A percentile compares a stretch with the other conserved stretches of the same genome.
Evolutionary conservation across 1,140 invertebrate species (phyloP).

Genomic region (Brachionus angularis): DNA sequence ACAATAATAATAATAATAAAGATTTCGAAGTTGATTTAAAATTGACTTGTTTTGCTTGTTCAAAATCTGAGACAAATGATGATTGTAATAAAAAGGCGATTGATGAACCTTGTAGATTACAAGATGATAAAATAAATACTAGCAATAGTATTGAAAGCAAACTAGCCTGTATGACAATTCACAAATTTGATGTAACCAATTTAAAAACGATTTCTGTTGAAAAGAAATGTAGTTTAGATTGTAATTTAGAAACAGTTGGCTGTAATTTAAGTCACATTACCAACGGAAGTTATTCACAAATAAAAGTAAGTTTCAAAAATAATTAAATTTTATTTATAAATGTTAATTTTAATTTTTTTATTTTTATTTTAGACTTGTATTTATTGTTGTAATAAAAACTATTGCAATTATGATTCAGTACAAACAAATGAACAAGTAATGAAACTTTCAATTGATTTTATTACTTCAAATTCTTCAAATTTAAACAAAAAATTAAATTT

Average conservation of each 20-base stretch:
- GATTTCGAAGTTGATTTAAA: too few species aligned
- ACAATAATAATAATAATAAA: too few species aligned
- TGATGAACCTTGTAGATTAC: background rate
- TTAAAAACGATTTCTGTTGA: background rate
- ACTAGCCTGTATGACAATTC: conserved; percentile 1
- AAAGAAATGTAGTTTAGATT: conserved; percentile 5
- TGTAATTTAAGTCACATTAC: background rate
- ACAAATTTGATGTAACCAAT: background rate
- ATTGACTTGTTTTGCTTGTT: conserved; percentile 38
- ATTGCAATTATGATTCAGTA: conserved; percentile 13
- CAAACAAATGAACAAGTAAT: conserved; percentile 1
- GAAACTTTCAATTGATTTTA: too few species aligned
- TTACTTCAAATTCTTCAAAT: too few species aligned
- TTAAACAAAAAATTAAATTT: too few species aligned
- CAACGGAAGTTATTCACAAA: background rate
- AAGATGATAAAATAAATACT: too few species aligned
- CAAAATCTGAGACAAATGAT: background rate
- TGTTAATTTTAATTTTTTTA: background rate
- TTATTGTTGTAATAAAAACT: conserved; percentile 37
- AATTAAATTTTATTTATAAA: too few species aligned
- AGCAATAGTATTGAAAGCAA: too few species aligned
- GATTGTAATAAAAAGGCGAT: conserved; percentile 16
- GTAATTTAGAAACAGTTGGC: background rate
- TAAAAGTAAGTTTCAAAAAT: background rate
- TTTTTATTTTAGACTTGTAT: conserved; percentile 35